Conservation (phyloP, 2,888 invertebrate species). For the Tetranychus truncatus region DNA sequence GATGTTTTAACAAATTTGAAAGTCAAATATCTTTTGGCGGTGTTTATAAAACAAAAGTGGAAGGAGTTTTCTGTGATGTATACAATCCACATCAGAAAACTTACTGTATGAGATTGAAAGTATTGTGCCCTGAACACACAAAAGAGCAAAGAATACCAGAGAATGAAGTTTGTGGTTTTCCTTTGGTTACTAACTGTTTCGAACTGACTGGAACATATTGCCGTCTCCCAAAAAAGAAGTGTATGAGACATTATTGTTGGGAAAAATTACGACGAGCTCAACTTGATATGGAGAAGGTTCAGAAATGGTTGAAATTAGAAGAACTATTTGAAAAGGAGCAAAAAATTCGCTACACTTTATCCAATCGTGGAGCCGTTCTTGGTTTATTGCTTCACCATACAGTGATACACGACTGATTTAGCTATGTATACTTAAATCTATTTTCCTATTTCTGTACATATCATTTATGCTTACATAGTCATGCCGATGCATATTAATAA, state of each 20-base stretch:
- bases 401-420: slow-evolving; percentile 35
- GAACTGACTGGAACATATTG: slow-evolving; percentile 70
- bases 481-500: too few species aligned
- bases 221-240: slow-evolving; percentile 65
- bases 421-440: background rate
- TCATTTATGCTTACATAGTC: too few species aligned
- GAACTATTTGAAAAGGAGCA: slow-evolving; percentile 83
- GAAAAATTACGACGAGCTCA: slow-evolving; percentile 81
- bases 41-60: slow-evolving; percentile 77
- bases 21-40: slow-evolving; percentile 92
- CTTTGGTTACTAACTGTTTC: slow-evolving; percentile 64
- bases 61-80: slow-evolving; percentile 93
- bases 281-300: slow-evolving; percentile 67
- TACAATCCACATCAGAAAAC: slow-evolving; percentile 71
- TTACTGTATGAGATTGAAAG: slow-evolving; percentile 75
- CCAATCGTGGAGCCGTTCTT: slow-evolving; percentile 69
- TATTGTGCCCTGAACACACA: slow-evolving; percentile 91
- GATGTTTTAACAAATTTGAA: slow-evolving; percentile 92
- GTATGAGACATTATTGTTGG: slow-evolving; percentile 82
- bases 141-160: slow-evolving; percentile 38
- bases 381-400: slow-evolving; percentile 91
- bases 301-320: slow-evolving; percentile 76
- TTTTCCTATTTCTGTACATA: too few species aligned
- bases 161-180: slow-evolving; percentile 69
- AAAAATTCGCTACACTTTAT: slow-evolving; percentile 51